These are phyloP conservation scores for Emmelina monodactyla DNA, from an alignment of 2,888 invertebrate genomes.

Conservation along the genomic window DNA sequence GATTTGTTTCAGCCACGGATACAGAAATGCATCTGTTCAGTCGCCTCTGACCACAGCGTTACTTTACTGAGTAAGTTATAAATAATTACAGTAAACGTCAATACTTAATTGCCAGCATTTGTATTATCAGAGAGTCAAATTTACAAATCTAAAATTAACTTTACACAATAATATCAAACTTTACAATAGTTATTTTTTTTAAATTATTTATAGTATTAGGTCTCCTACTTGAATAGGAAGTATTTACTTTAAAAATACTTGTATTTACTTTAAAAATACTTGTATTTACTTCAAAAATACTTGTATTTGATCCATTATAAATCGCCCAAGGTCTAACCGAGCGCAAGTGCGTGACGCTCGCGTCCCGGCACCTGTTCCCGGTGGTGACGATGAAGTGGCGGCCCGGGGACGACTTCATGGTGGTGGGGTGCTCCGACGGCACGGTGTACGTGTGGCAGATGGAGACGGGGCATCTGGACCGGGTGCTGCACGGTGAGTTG, in stretches of 20 bases:
- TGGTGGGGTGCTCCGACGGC: conserved; percentile 94
- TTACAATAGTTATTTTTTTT: too few relatives aligned
- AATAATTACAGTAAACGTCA: neutral
- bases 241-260: too few relatives aligned
- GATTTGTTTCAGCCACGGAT: conserved; percentile 77
- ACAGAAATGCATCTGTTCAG: conserved; percentile 94
- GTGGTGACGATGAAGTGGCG: conserved; percentile 96
- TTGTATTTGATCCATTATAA: too few relatives aligned
- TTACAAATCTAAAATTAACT: too few relatives aligned
- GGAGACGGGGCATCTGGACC: conserved; percentile 97
- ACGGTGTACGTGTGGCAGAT: conserved; percentile 99
- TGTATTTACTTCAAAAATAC: too few relatives aligned
- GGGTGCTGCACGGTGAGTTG: conserved; percentile 87
- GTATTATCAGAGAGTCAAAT: too few relatives aligned
- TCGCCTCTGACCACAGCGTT: conserved; percentile 97
- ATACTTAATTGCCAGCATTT: neutral
- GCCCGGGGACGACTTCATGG: conserved; percentile 96
- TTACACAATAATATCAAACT: too few relatives aligned
- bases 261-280: too few relatives aligned
- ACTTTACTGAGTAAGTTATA: conserved; percentile 80
- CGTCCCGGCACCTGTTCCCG: conserved; percentile 93
- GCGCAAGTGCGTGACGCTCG: conserved; percentile 93
- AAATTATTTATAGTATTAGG: too few relatives aligned
- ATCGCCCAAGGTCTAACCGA: conserved; percentile 84
- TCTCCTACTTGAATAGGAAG: too few relatives aligned